These are phyloP conservation scores for Candoia aspera DNA, from an alignment of 2,113 vertebrate genomes.

Conservation along the genomic window DNA sequence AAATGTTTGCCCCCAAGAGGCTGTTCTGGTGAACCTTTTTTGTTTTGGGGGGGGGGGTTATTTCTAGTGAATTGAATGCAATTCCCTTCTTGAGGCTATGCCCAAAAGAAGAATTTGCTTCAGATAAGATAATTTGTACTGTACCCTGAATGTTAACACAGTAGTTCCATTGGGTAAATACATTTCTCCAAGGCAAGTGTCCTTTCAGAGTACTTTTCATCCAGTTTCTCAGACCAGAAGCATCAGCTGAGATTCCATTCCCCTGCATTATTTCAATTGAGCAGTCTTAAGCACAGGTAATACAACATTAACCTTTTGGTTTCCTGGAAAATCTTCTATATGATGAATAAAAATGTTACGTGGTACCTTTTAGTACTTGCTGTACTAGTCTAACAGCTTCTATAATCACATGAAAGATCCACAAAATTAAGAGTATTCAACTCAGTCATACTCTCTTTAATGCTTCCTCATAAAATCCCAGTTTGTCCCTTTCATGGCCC, in stretches of 20 bases:
- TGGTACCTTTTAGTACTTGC: slow-evolving; percentile 49
- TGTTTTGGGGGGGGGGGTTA: neutral
- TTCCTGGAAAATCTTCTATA: slow-evolving; percentile 23
- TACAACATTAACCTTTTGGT: slow-evolving; percentile 44
- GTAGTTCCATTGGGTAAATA: neutral
- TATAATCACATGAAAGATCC: slow-evolving; percentile 34
- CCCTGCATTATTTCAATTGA: slow-evolving; percentile 30
- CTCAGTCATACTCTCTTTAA: slow-evolving; percentile 39
- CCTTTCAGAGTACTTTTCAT: slow-evolving; percentile 26
- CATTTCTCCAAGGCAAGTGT: slow-evolving; percentile 19
- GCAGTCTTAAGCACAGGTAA: slow-evolving; percentile 53
- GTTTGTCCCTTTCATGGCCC: slow-evolving; percentile 31
- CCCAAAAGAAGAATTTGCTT: neutral
- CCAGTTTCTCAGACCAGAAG: neutral
- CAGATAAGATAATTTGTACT: neutral
- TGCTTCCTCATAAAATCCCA: slow-evolving; percentile 36
- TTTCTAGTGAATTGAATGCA: slow-evolving; percentile 22
- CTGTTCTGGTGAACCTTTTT: neutral
- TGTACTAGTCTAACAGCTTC: slow-evolving; percentile 48
- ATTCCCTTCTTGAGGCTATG: neutral
- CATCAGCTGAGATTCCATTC: slow-evolving; percentile 7
- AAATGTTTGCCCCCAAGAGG: slow-evolving; percentile 9
- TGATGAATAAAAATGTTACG: slow-evolving; percentile 33
- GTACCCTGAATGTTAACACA: slow-evolving; percentile 22
- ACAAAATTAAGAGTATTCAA: slow-evolving; percentile 52